Conservation (phyloP, 2,113 vertebrate species). For the Noctilio leporinus region DNA sequence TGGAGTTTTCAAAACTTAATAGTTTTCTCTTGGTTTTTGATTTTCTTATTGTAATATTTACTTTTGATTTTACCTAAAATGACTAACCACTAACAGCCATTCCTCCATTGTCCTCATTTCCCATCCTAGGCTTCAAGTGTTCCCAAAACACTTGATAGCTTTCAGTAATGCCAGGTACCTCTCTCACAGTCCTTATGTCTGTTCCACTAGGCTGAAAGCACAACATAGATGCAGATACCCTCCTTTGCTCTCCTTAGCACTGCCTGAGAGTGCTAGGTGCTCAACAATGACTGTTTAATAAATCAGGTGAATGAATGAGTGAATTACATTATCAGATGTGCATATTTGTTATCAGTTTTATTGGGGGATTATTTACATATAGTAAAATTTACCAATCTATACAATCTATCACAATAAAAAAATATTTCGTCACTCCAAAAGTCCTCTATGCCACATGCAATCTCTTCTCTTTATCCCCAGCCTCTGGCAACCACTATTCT, state of each 20-base stretch:
- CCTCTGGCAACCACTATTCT: neutral
- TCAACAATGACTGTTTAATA: neutral
- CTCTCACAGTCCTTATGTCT: neutral
- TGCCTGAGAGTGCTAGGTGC: neutral
- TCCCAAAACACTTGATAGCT: neutral
- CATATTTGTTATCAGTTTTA: neutral
- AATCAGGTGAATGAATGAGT: neutral
- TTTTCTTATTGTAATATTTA: neutral
- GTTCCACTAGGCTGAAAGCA: neutral
- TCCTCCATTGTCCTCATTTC: neutral
- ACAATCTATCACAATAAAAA: neutral
- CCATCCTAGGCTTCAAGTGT: neutral
- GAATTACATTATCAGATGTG: neutral
- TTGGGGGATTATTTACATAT: neutral
- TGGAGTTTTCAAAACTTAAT: neutral
- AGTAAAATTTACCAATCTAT: neutral
- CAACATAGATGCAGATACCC: neutral
- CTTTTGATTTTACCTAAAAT: neutral
- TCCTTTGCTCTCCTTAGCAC: neutral
- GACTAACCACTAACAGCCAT: neutral
- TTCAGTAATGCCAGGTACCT: neutral
- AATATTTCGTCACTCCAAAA: neutral
- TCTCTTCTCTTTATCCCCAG: neutral
- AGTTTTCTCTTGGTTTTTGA: neutral
- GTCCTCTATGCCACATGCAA: neutral